These are phyloP conservation scores for Chinchilla lanigera DNA, from an alignment of 2,113 vertebrate species.

Conservation along the genomic window DNA sequence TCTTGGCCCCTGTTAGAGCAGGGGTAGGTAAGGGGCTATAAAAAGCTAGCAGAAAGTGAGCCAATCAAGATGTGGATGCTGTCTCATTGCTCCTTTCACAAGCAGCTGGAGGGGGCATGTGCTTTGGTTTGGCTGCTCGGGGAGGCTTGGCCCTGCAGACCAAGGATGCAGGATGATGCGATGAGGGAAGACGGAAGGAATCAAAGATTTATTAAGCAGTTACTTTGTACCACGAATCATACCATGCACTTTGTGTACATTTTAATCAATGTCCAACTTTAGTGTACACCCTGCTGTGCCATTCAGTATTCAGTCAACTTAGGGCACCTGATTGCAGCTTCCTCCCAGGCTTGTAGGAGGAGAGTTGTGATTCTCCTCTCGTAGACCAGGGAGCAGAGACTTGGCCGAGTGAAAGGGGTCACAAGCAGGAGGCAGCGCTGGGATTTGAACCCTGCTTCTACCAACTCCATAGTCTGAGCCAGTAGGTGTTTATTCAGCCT, in stretches of 20 bases:
- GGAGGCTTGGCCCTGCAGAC: background rate
- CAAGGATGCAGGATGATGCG: constrained; percentile 60
- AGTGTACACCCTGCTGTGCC: background rate
- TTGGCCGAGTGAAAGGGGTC: background rate
- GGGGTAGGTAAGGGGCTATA: background rate
- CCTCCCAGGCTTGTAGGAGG: background rate
- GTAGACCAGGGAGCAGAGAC: background rate
- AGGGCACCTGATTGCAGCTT: background rate
- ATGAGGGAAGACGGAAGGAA: background rate
- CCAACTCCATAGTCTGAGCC: background rate
- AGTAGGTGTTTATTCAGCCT: constrained; percentile 60
- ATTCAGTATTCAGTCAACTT: accelerated
- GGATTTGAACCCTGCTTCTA: background rate
- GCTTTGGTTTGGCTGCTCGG: constrained; percentile 65
- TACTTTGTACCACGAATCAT: background rate
- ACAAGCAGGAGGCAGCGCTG: background rate
- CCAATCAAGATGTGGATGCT: background rate
- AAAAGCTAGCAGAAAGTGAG: background rate
- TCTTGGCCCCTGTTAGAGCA: background rate
- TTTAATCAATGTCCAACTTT: background rate
- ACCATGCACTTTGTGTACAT: accelerated
- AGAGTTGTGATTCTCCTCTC: background rate
- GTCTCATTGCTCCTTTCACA: background rate
- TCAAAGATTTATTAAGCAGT: background rate
- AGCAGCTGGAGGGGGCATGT: background rate